Base-by-base conservation (phyloP, 2,888 invertebrate genomes). In the Tenthredo mesomela region DNA sequence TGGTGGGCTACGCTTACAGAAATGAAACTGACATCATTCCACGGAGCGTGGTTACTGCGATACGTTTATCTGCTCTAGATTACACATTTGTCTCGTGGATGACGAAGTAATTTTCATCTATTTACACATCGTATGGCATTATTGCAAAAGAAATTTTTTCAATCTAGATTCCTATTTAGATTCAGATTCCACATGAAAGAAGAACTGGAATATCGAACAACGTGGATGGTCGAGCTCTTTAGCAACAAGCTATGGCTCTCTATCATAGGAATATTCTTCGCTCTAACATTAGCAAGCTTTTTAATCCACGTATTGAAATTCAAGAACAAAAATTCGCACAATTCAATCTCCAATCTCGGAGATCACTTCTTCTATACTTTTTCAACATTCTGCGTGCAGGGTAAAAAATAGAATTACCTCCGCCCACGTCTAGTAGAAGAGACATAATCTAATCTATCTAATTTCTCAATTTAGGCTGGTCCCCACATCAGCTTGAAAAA, bases 11-110 rank as follows among this genome's bases (percentile, higher is more conserved):
- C 67, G 43, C 67, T 67, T 82, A 47, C n/a, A 43, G 65, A 25
- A 82, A 82, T 29, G 82, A 82, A 67, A 82, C 82, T 0, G 67
- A 82, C 67, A 67, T 82, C 4, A 67, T 82, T 47, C 82, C 82
- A 9, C 82, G 82, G 43, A 21, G 18, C 29, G 40, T 67, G 9
- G 67, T 29, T n/a, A 12, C 5, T 9, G n/a, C 82, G 6, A 43
- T 29, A 0, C 82, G 82, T 43, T 10, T 47, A 47, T 18, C 67
- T 9, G 82, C 82, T 0, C 1, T 82, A 5, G 65, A 82, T 21
- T 82, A 58, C 29, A 82, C 82, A 43, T 29, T 67, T 12, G 18
- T 67, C 7, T 18, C 37, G 3, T 82, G 82, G 82, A 82, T 1
- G 7, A 82, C 82, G 10, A 47, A 40, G 82, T 82, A 67, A 65